Base-by-base conservation (phyloP, 2,888 invertebrate species). In the Lingula anatina region DNA sequence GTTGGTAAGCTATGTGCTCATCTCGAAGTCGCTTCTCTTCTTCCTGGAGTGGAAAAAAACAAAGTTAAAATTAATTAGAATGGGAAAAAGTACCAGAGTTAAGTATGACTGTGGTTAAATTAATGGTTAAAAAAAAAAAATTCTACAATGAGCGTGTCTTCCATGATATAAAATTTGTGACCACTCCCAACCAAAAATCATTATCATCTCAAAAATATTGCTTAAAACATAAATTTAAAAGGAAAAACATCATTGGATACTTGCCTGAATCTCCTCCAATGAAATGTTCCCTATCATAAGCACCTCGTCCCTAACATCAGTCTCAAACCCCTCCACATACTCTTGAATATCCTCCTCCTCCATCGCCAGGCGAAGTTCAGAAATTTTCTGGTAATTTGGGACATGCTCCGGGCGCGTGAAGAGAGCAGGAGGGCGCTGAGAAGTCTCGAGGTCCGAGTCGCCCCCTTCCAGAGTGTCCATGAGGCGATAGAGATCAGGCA, bases 231-330 rank as follows among this genome's bases (percentile, higher is more conserved):
- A n/a, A n/a, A n/a, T 7, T 21, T 18, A 7, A 9, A 39, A n/a
- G 9, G 21, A n/a, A n/a, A n/a, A n/a, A n/a, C n/a, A n/a, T n/a
- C n/a, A n/a, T n/a, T n/a, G n/a, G n/a, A 31, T 15, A 24, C 44
- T 23, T 35, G 59, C 60, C 60, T 61, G 61, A 1, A 73, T 66
- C 35, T 73, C 72, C 49, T 71, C 68, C 50, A 73, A 58, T 3
- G 64, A 60, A 44, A 73, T 71, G 44, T 58, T 61, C 1, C 71
- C 72, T 26, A 73, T 60, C 70, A 73, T 69, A 20, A 73, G 64
- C 31, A 72, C 66, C 39, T 73, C 71, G 44, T 71, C 68, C 39
- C 55, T 54, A 5, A 70, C 64, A 2, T 61, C 66, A 1, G 60
- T 59, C 48, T 70, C 70, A 56, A 73, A 73, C 20, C 67, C 60